Evolutionary conservation across 2,797 vertebrate genomes (phyloP), one percentile per base, ranked within the genome.

Genomic region (Leucoraja ocellata): DNA sequence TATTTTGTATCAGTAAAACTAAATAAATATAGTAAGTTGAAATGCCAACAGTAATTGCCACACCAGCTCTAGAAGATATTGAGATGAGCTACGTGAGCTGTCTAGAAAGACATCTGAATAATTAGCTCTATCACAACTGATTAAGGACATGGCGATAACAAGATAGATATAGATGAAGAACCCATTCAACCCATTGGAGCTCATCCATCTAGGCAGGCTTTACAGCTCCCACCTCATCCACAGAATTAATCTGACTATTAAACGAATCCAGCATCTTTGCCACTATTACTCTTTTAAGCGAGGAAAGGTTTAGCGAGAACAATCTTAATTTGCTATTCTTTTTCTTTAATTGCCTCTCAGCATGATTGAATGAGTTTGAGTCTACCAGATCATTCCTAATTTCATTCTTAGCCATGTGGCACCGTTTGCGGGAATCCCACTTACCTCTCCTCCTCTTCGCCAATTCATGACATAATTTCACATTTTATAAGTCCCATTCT

Each of bases 41-140:
- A 91, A 91, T 54, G 88, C 73, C 68, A 91, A 46, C 61, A 91
- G 36, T 39, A 91, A 91, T 71, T 91, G 32, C 36, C 88, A 36
- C 32, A 28, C 16, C 4, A 83, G 10, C 65, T 74, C 21, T 36
- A 91, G 36, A 25, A 39, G 21, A 91, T 54, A 63, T n/a, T n/a
- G 88, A 28, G 36, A 71, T 74, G 36, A 46, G 36, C 23, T 91
- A 23, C 63, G 68, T 23, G 63, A 46, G 4, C 68, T 71, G 68
- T 91, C 88, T 91, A 13, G 68, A 18, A 71, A 46, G 68, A 91
- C 36, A 46, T 14, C 25, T 73, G 63, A 73, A 91, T 73, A 71
- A 71, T 91, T 73, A 91, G 88, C 65, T 46, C 18, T 46, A 46
- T 74, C 88, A 91, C 32, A 74, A 74, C 68, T 91, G 88, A 39